phyloP scores from a whole-genome alignment of 2,888 invertebrate genomes.

The Phorcus lineatus region DNA sequence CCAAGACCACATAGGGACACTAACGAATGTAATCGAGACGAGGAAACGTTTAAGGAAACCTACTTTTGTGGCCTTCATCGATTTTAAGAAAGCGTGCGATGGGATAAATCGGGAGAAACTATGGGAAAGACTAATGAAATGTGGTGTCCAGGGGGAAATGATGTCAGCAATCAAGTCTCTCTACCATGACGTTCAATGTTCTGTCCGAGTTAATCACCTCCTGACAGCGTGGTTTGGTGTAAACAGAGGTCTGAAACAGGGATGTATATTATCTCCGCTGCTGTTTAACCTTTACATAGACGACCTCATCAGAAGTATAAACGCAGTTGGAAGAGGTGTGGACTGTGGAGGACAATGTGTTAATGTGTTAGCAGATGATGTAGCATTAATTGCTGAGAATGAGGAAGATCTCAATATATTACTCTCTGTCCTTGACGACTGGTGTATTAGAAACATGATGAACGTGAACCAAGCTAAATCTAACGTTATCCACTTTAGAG shows the following conservation, averaged over 20 bases:
- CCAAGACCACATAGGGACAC: not conserved
- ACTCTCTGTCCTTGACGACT: not conserved
- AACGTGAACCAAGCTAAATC: not conserved
- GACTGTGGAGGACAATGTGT: not conserved
- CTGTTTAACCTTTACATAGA: not conserved
- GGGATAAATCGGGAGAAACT: not conserved
- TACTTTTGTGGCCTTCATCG: not conserved
- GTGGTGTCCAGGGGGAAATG: not conserved
- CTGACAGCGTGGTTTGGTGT: not conserved
- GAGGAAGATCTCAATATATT: not conserved
- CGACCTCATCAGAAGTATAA: not conserved
- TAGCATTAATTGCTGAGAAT: not conserved
- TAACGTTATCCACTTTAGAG: not conserved
- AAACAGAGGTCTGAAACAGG: not conserved
- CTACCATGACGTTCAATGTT: not conserved
- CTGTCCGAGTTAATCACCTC: not conserved
- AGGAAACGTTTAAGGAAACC: not conserved
- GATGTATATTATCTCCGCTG: not conserved
- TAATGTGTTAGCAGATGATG: not conserved
- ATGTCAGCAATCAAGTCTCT: not conserved
- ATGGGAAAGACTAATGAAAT: not conserved
- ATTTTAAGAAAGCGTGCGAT: not conserved
- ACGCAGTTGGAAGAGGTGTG: not conserved
- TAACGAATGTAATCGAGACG: not conserved
- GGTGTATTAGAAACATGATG: not conserved